Percentiles rank a stretch among this genome's conserved stretches.
These are phyloP conservation scores for Rhyacophila brunnea DNA, from an alignment of 1,140 invertebrate genomes.

Conservation along the genomic window DNA sequence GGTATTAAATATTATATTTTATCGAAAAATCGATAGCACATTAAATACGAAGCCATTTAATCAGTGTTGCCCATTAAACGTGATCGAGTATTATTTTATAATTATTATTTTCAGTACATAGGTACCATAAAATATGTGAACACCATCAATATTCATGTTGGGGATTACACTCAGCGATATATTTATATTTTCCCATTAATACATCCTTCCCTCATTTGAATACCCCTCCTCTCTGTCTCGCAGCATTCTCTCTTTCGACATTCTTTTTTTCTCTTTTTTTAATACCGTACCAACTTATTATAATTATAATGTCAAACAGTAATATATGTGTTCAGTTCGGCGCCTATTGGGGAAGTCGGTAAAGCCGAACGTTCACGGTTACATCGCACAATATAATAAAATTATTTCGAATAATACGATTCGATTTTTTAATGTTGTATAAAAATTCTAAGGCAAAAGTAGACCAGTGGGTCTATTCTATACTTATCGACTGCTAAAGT, in stretches of 20 bases:
- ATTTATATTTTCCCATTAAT: slow-evolving; percentile 29
- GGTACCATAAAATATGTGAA: slow-evolving; percentile 21
- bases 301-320: slow-evolving; percentile 37
- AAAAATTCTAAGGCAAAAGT: too few relatives aligned
- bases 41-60: too few relatives aligned
- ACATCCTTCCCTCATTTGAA: slow-evolving; percentile 34
- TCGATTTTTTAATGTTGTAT: too few relatives aligned
- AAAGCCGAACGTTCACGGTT: slow-evolving; percentile 13
- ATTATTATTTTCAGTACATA: slow-evolving; percentile 24
- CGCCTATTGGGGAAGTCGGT: slow-evolving; percentile 29
- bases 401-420: too few relatives aligned
- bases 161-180: slow-evolving; percentile 26
- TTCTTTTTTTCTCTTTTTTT: slow-evolving; percentile 26
- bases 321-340: slow-evolving; percentile 34
- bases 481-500: too few relatives aligned
- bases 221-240: slow-evolving; percentile 12
- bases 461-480: too few relatives aligned
- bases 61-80: slow-evolving; percentile 1
- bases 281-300: slow-evolving; percentile 36
- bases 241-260: background rate
- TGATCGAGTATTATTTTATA: slow-evolving; percentile 14
- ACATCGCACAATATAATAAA: background rate
- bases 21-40: too few relatives aligned
- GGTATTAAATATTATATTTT: too few relatives aligned
- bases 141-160: slow-evolving; percentile 33